Evolutionary conservation across 2,113 vertebrate genomes (phyloP).

Genomic region (Nettapus auritus): DNA sequence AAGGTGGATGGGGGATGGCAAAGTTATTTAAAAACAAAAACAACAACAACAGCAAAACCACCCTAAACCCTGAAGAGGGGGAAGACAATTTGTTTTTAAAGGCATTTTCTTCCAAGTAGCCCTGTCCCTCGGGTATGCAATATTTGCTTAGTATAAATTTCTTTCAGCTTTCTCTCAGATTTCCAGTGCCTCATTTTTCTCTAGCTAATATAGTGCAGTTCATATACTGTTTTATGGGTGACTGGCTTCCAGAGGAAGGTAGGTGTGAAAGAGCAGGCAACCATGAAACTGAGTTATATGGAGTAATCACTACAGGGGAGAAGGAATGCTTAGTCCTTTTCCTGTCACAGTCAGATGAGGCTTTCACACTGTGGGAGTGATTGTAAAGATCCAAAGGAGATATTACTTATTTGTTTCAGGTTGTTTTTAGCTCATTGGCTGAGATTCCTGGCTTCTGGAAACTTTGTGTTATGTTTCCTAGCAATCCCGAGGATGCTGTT

Average conservation of each 20-base stretch:
- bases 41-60: fast-evolving
- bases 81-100: conserved; percentile 31
- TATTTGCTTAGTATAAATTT: conserved; percentile 56
- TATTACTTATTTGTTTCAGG: neutral
- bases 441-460: conserved; percentile 17
- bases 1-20: neutral
- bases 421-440: neutral
- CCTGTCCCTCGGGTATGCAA: neutral
- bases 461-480: neutral
- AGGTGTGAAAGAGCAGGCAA: conserved; percentile 48
- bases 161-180: conserved; percentile 44
- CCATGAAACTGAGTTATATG: conserved; percentile 37
- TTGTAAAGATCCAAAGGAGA: neutral
- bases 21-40: neutral
- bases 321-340: neutral
- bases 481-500: neutral
- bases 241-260: conserved; percentile 48
- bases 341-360: neutral
- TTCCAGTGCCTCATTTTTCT: conserved; percentile 52
- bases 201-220: conserved; percentile 50
- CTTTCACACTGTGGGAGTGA: neutral
- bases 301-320: neutral
- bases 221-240: conserved; percentile 43
- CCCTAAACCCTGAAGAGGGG: neutral
- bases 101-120: conserved; percentile 35